phyloP scores from a whole-genome alignment of 2,888 invertebrate species.

The Schizaphis graminum region DNA sequence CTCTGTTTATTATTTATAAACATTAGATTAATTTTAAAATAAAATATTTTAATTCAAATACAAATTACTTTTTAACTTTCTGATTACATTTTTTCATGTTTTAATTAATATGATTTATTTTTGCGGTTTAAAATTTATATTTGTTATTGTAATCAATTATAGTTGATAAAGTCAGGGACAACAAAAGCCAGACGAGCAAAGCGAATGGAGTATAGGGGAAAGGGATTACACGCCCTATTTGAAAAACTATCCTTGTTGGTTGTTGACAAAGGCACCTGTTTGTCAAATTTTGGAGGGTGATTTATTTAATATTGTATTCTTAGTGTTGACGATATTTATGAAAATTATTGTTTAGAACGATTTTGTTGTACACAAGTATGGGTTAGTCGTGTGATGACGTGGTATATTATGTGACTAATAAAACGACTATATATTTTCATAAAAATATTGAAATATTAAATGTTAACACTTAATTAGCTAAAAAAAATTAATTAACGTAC shows the following conservation, averaged over 20 bases:
- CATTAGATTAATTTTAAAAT: neutral
- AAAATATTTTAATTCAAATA: neutral
- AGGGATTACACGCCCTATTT: constrained; percentile 51
- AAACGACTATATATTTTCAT: neutral
- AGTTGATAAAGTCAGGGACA: constrained; percentile 33
- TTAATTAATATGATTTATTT: constrained; percentile 37
- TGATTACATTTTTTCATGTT: neutral
- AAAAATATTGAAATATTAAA: neutral
- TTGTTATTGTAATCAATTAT: constrained; percentile 51
- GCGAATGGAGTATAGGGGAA: constrained; percentile 22
- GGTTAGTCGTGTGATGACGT: neutral
- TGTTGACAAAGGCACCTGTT: constrained; percentile 55
- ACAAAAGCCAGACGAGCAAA: constrained; percentile 38
- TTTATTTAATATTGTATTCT: constrained; percentile 17
- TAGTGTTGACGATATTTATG: neutral
- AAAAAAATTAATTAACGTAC: neutral
- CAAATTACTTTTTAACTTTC: neutral
- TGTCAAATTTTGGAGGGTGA: constrained; percentile 40
- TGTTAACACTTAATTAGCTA: neutral
- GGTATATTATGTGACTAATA: neutral
- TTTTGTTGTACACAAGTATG: neutral
- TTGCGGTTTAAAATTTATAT: constrained; percentile 48
- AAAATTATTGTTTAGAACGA: neutral
- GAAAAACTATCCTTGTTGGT: constrained; percentile 27
- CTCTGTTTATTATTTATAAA: neutral